These are phyloP conservation scores for Pipistrellus pygmaeus DNA, from an alignment of 2,797 vertebrate species.

Conservation along the genomic window DNA sequence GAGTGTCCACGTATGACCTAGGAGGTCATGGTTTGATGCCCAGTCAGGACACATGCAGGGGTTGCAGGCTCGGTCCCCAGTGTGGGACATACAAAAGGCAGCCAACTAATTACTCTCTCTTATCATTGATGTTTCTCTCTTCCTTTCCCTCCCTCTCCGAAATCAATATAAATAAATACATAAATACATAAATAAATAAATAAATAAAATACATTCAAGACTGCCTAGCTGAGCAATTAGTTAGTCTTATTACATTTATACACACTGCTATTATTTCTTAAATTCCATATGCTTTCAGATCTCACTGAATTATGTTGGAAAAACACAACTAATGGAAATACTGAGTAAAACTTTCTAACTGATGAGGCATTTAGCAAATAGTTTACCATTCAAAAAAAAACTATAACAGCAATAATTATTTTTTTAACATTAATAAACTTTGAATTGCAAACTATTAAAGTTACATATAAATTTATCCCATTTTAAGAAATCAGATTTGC, in stretches of 20 bases:
- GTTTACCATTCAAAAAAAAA: conserved; percentile 62
- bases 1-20: too few species aligned
- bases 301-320: conserved; percentile 52
- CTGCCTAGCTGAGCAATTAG: conserved; percentile 23
- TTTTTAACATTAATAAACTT: conserved; percentile 53
- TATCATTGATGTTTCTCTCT: too few species aligned
- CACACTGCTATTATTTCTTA: conserved; percentile 31
- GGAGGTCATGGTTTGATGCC: too few species aligned
- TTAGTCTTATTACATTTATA: background rate
- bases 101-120: too few species aligned
- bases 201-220: background rate
- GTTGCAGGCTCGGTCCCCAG: too few species aligned
- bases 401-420: background rate
- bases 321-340: conserved; percentile 1
- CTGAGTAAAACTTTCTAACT: conserved; percentile 50
- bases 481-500: conserved; percentile 39
- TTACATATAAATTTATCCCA: background rate
- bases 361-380: conserved; percentile 49
- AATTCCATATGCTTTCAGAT: conserved; percentile 16
- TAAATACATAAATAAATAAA: too few species aligned
- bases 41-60: too few species aligned
- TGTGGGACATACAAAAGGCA: too few species aligned
- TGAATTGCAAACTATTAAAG: conserved; percentile 57
- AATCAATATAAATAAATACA: too few species aligned
- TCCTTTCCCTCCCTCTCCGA: too few species aligned